Conservation (phyloP, 2,797 vertebrate species). For the Eulemur mongoz region DNA sequence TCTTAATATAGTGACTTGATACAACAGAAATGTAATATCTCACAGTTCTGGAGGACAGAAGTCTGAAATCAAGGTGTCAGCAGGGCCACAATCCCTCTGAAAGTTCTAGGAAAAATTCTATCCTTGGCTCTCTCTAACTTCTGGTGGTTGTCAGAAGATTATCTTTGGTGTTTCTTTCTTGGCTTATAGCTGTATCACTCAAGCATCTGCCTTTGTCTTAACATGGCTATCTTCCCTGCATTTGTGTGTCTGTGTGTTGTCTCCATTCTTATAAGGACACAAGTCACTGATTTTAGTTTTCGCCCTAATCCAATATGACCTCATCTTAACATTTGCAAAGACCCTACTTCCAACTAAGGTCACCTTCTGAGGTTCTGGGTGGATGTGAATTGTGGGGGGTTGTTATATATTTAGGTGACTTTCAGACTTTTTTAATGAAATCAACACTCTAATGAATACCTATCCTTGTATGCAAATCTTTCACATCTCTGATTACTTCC, state of each 20-base stretch:
- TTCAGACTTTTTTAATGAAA: not conserved
- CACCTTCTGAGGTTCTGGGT: not conserved
- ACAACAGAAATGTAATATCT: not conserved
- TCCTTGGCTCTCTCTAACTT: not conserved
- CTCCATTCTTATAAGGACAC: not conserved
- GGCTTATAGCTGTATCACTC: not conserved
- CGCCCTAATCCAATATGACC: not conserved
- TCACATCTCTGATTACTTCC: not conserved
- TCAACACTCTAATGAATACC: not conserved
- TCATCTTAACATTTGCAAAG: not conserved
- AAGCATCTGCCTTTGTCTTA: not conserved
- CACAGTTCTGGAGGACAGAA: not conserved
- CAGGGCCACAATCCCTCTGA: not conserved
- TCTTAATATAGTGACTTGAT: not conserved
- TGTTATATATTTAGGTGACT: not conserved
- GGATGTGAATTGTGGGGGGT: not conserved
- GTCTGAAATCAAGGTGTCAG: not conserved
- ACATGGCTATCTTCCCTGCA: not conserved
- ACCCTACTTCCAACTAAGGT: not conserved
- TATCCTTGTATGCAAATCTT: not conserved
- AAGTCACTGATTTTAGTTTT: not conserved
- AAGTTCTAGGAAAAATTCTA: not conserved
- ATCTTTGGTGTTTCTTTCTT: not conserved
- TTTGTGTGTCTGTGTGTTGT: not conserved
- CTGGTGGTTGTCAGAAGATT: not conserved